Evolutionary conservation across 1,140 invertebrate genomes (phyloP).

Genomic region (Steinernema khuongi): DNA sequence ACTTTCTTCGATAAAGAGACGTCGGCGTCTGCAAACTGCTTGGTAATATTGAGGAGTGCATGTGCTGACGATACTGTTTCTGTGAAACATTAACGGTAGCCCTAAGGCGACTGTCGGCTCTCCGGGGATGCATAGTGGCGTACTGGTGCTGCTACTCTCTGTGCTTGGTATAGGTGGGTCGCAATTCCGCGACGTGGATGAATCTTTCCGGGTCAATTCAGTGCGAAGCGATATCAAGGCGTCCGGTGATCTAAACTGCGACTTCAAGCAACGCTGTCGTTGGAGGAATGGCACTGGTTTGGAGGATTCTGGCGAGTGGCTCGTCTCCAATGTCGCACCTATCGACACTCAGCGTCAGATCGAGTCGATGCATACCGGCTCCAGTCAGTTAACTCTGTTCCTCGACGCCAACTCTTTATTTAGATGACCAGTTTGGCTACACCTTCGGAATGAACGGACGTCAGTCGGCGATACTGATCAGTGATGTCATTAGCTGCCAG

Average conservation of each 20-base stretch:
- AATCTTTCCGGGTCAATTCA: constrained; percentile 16
- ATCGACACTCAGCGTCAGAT: not conserved
- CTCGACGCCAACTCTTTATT: not conserved
- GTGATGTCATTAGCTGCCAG: constrained; percentile 32
- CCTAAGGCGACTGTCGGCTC: too few relatives aligned
- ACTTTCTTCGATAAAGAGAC: not conserved
- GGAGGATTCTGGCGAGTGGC: constrained; percentile 20
- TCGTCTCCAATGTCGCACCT: constrained; percentile 18
- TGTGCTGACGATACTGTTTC: not conserved
- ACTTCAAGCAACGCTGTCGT: constrained; percentile 26
- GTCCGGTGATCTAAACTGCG: constrained; percentile 35
- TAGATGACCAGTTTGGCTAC: constrained; percentile 28
- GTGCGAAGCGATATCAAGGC: constrained; percentile 27
- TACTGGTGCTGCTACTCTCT: too few relatives aligned
- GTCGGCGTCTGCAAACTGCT: not conserved
- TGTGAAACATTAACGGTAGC: not conserved
- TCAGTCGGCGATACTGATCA: constrained; percentile 27
- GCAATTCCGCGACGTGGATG: too few relatives aligned
- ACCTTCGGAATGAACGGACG: constrained; percentile 32
- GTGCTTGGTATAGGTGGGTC: too few relatives aligned
- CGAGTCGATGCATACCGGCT: not conserved
- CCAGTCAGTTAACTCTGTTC: constrained; percentile 5
- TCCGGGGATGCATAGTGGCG: too few relatives aligned
- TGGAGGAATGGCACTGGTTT: constrained; percentile 33
- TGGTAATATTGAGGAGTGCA: not conserved